Conservation (phyloP, 2,113 vertebrate species). For the Tychaedon coryphoeus region DNA sequence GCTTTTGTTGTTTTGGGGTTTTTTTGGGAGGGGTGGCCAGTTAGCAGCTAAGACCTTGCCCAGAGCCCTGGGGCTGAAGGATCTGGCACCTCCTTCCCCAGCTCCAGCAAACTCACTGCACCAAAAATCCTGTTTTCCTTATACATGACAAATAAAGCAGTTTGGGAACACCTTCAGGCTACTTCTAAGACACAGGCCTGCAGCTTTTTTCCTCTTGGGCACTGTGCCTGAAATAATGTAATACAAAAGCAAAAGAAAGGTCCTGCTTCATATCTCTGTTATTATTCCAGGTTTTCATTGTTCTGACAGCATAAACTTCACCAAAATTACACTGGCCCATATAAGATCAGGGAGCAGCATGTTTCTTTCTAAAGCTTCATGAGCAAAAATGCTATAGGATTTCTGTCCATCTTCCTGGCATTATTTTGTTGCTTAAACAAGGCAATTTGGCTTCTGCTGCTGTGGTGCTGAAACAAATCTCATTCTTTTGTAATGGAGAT, state of each 20-base stretch:
- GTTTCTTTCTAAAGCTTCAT: background rate
- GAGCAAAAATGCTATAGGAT: background rate
- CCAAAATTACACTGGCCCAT: background rate
- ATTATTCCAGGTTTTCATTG: constrained; percentile 6
- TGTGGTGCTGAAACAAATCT: constrained; percentile 3
- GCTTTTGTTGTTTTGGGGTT: background rate
- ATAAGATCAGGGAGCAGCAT: background rate
- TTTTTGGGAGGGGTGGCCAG: background rate
- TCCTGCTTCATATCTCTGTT: background rate
- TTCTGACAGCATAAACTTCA: background rate
- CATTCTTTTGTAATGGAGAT: constrained; percentile 21
- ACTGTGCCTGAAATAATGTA: background rate
- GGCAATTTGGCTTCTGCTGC: constrained; percentile 12
- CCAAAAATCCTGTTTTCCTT: background rate
- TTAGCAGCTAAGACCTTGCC: background rate
- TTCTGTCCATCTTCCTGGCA: constrained; percentile 26
- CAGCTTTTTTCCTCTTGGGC: background rate
- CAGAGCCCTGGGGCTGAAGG: background rate
- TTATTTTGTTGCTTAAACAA: constrained; percentile 44
- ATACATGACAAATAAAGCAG: background rate
- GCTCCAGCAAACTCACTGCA: background rate
- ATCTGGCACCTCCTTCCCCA: background rate
- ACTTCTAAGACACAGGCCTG: background rate
- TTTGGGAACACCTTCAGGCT: background rate
- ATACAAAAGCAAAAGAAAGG: background rate